phyloP scores from a whole-genome alignment of 2,113 vertebrate species.

The Fulmarus glacialis region DNA sequence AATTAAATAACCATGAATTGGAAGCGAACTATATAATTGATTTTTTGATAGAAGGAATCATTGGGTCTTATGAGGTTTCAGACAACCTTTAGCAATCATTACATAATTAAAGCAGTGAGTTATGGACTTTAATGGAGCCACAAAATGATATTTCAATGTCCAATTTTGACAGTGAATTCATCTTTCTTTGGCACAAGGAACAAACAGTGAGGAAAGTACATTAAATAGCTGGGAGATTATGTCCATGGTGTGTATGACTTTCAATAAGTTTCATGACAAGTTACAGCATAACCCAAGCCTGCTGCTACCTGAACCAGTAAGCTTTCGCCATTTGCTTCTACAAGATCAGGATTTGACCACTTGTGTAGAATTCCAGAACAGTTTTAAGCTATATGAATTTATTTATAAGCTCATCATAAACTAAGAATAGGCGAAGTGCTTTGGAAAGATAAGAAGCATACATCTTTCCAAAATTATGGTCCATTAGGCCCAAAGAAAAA shows the following conservation, averaged over 20 bases:
- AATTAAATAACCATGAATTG: slow-evolving; percentile 56
- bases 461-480: not conserved
- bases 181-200: slow-evolving; percentile 11
- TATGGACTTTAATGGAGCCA: slow-evolving; percentile 69
- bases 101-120: slow-evolving; percentile 40
- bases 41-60: slow-evolving; percentile 56
- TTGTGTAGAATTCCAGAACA: not conserved
- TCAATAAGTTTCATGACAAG: not conserved
- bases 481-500: not conserved
- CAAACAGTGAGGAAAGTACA: not conserved
- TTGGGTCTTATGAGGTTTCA: slow-evolving; percentile 16
- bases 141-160: slow-evolving; percentile 1
- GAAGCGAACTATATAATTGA: slow-evolving; percentile 30
- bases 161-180: not conserved
- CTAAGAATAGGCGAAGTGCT: not conserved
- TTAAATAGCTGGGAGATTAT: not conserved
- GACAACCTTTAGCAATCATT: slow-evolving; percentile 47
- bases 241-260: not conserved
- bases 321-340: not conserved
- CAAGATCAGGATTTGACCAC: not conserved
- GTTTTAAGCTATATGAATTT: not conserved
- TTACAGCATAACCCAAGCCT: not conserved
- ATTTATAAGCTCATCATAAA: not conserved
- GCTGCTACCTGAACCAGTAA: not conserved
- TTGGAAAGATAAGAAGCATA: not conserved